Evolutionary conservation across 53 echinoderm and acorn worm species (phyloP).

Genomic region (Patiria pectinifera): DNA sequence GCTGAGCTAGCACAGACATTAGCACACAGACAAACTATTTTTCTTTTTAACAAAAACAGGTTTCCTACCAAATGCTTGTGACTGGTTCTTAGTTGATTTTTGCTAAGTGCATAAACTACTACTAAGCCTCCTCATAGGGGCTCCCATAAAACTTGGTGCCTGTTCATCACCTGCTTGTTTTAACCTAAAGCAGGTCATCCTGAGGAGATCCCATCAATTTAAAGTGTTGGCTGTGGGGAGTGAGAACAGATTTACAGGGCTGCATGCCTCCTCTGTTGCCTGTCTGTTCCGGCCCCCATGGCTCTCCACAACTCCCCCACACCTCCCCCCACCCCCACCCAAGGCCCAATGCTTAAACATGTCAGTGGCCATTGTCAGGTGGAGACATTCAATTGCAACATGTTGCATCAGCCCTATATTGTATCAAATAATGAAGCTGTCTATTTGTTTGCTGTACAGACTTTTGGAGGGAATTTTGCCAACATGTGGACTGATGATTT

Average conservation of each 20-base stretch:
- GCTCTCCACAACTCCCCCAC: background rate
- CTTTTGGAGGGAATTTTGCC: background rate
- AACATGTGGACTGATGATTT: constrained; percentile 23
- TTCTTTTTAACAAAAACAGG: no score
- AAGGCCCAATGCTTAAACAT: constrained; percentile 50
- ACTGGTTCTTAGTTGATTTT: no score
- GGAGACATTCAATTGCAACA: background rate
- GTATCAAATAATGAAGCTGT: background rate
- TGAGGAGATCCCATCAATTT: background rate
- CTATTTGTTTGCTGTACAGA: background rate
- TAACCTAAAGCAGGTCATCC: background rate
- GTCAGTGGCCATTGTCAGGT: constrained; percentile 12
- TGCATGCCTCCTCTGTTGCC: background rate
- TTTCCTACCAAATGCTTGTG: no score
- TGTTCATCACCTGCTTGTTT: background rate
- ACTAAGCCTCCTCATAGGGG: no score
- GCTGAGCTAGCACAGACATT: no score
- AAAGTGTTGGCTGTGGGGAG: constrained; percentile 32
- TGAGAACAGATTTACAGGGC: constrained; percentile 44
- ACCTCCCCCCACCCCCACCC: background rate
- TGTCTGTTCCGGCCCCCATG: background rate
- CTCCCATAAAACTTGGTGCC: background rate
- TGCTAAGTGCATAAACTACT: no score
- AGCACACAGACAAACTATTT: no score
- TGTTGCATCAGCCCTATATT: background rate